These are phyloP conservation scores for Pelagia noctiluca DNA, from an alignment of 30 jellyfish, hydroid and myxozoan genomes.

Conservation along the genomic window DNA sequence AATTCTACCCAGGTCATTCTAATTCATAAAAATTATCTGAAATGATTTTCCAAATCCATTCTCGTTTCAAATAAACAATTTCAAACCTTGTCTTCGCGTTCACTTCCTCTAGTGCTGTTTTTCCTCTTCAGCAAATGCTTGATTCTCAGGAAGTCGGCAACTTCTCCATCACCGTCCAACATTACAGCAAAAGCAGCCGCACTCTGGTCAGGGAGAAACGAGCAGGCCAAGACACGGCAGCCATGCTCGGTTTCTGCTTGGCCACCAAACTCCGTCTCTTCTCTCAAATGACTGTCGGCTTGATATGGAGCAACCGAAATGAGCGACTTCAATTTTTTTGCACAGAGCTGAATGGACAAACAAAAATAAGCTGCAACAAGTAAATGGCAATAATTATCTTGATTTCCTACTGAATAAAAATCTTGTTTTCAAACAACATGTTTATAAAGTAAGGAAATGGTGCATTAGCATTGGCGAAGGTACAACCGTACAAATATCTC, in stretches of 20 bases:
- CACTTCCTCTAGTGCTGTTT: conserved; percentile 61
- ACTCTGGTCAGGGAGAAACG: conserved; percentile 81
- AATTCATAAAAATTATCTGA: not conserved
- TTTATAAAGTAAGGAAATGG: too few relatives aligned
- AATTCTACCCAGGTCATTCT: too few relatives aligned
- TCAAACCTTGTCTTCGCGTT: conserved; percentile 79
- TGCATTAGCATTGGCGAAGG: too few relatives aligned
- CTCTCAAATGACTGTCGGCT: conserved; percentile 77
- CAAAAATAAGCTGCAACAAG: too few relatives aligned
- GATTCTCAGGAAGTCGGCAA: conserved; percentile 85
- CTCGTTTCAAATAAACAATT: not conserved
- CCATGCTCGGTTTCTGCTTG: conserved; percentile 79
- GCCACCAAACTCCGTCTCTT: conserved; percentile 60
- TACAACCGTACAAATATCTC: too few relatives aligned
- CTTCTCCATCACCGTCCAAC: conserved; percentile 97
- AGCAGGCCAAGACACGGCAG: conserved; percentile 88
- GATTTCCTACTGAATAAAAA: too few relatives aligned
- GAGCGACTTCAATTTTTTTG: conserved; percentile 67
- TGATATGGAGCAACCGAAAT: conserved; percentile 93
- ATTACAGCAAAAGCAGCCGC: conserved; percentile 84
- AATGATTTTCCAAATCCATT: not conserved
- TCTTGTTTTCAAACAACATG: too few relatives aligned
- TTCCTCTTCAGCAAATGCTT: conserved; percentile 74
- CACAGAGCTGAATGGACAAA: too few relatives aligned
- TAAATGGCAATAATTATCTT: not conserved